phyloP scores from a whole-genome alignment of 2,888 invertebrate species.

The Tetranychus piercei region DNA sequence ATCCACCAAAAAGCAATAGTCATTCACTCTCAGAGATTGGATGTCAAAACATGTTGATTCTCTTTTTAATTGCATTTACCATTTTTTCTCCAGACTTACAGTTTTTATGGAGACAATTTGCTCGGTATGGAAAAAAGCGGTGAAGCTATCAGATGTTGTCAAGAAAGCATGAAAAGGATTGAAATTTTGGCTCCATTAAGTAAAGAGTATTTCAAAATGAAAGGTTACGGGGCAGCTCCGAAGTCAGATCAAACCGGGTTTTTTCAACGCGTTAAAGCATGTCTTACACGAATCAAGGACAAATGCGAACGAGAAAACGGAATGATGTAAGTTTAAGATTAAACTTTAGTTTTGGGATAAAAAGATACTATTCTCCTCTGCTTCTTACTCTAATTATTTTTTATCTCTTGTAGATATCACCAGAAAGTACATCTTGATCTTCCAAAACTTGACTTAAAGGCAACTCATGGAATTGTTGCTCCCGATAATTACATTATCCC shows the following conservation, averaged over 20 bases:
- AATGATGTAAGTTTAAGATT: constrained; percentile 41
- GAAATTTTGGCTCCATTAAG: constrained; percentile 36
- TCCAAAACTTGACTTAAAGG: constrained; percentile 41
- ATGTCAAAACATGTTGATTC: not conserved
- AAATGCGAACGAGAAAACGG: constrained; percentile 48
- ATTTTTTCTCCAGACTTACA: constrained; percentile 39
- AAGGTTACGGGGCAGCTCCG: constrained; percentile 43
- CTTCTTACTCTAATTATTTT: not conserved
- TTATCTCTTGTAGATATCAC: constrained; percentile 38
- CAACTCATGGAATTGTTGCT: constrained; percentile 44
- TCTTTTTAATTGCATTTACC: constrained; percentile 9
- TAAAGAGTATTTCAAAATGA: constrained; percentile 40
- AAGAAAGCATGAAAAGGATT: constrained; percentile 39
- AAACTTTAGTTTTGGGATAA: too few species aligned
- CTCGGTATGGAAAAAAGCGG: constrained; percentile 46
- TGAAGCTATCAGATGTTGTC: constrained; percentile 42
- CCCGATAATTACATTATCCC: constrained; percentile 42
- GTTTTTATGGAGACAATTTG: constrained; percentile 43
- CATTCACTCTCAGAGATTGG: not conserved
- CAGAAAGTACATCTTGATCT: constrained; percentile 43
- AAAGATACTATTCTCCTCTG: not conserved
- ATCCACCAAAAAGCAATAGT: too few species aligned
- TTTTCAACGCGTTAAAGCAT: constrained; percentile 41
- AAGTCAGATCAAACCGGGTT: constrained; percentile 44
- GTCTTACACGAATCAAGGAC: constrained; percentile 41